Conservation (phyloP, 2,888 invertebrate species). For the Sepioteuthis lessoniana region DNA sequence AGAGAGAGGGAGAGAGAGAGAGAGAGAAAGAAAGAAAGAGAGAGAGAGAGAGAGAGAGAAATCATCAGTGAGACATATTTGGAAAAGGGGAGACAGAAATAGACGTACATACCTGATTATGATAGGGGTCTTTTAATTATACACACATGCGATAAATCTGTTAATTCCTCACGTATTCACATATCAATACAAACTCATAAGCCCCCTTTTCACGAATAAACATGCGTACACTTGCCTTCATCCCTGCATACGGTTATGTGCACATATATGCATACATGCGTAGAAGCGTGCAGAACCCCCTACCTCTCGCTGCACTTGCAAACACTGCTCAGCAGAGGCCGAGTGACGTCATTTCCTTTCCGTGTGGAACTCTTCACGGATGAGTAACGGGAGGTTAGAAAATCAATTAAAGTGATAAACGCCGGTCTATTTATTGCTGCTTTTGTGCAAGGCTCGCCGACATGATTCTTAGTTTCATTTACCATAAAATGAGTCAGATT, state of each 20-base stretch:
- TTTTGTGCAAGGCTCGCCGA: not conserved
- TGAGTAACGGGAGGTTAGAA: conserved; percentile 33
- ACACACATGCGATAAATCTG: not conserved
- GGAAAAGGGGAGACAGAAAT: not conserved
- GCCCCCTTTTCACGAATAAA: not conserved
- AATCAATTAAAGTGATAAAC: conserved; percentile 33
- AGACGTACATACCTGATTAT: not conserved
- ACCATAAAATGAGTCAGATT: not conserved
- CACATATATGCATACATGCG: not conserved
- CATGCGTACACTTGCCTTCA: not conserved
- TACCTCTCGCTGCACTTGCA: not conserved
- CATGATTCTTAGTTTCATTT: conserved; percentile 2
- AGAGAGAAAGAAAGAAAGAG: too few relatives aligned
- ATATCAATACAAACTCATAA: not conserved
- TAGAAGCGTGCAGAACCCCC: not conserved
- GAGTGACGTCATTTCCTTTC: conserved; percentile 23
- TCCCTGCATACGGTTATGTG: not conserved
- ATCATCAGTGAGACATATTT: too few relatives aligned
- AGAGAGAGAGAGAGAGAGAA: too few relatives aligned
- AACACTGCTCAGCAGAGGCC: conserved; percentile 18
- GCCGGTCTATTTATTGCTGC: conserved; percentile 12
- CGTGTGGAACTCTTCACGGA: conserved; percentile 33
- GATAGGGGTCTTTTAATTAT: not conserved
- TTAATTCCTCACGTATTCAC: not conserved
- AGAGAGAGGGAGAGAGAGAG: too few relatives aligned